Evolutionary conservation across 2,797 vertebrate genomes (phyloP), one percentile per base, ranked within the genome.

Genomic region (Sus cebifrons): DNA sequence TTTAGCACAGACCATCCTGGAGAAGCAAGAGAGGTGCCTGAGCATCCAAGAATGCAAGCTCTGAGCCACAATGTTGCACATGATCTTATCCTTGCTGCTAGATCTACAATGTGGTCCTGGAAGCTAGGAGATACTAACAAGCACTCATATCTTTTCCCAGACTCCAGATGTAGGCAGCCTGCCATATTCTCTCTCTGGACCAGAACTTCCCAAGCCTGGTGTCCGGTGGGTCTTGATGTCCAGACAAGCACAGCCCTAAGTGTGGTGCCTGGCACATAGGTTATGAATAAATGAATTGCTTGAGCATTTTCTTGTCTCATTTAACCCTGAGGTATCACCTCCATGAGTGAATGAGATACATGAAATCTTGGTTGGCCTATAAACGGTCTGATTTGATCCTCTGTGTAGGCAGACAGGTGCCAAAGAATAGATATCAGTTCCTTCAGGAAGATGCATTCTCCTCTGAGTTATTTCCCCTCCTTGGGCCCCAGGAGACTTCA

Each of bases 1-100:
- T 52, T 64, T 21, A 21, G 36, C 23, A 44, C 0, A n/a, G 18
- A 27, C 32, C 32, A 12, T 49, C 54, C 16, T 0, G 0, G 3
- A 54, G 23, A 40, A 56, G 40, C 56, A 81, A 87, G 44, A 10
- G 54, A 29, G 4, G 15, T 9, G 5, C 20, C n/a, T 21, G 12
- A 56, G 8, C 5, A 25, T 52, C 25, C 20, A 27, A 25, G 58
- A 68, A 68, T 62, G 25, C 70, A 36, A 78, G 32, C 17, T 7
- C 27, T 12, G n/a, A 56, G n/a, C 58, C 36, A 32, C 18, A 6
- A 49, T 23, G 2, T 5, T 74, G 13, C 23, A 29, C 9, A 11
- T 11, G n/a, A 49, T 18, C 62, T 58, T 85, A 27, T n/a, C n/a
- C 56, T 86, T 52, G 18, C 13, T 16, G 1, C 11, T 40, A 40